phyloP scores from a whole-genome alignment of 2,888 invertebrate species.

The Heliconius hortense region DNA sequence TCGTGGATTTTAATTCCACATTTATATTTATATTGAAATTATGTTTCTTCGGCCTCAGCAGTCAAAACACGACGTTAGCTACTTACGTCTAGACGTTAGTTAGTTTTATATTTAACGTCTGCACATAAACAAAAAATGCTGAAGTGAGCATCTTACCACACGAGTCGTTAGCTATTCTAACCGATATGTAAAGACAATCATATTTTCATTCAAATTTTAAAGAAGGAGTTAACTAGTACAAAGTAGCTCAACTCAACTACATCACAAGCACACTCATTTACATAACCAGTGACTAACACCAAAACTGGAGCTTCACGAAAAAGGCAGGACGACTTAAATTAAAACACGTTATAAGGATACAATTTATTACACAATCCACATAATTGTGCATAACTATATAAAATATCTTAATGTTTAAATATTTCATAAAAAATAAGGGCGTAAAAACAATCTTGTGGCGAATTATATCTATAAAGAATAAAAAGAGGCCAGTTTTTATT shows the following conservation, averaged over 20 bases:
- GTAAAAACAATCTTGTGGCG: neutral
- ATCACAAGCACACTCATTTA: conserved; percentile 7
- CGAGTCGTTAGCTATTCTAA: neutral
- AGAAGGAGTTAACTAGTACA: neutral
- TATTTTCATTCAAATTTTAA: neutral
- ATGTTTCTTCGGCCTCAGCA: too few relatives aligned
- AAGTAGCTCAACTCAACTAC: neutral
- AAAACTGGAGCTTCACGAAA: conserved; percentile 25
- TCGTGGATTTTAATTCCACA: too few relatives aligned
- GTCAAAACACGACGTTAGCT: too few relatives aligned
- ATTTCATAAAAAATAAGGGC: neutral
- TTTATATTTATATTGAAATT: too few relatives aligned
- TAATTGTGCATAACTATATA: neutral
- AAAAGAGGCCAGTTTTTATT: neutral
- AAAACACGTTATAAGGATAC: conserved; percentile 17
- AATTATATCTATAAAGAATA: neutral
- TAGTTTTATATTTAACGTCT: too few relatives aligned
- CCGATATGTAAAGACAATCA: neutral
- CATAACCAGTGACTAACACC: conserved; percentile 24
- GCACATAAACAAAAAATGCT: too few relatives aligned
- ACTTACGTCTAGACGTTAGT: too few relatives aligned
- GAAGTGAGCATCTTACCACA: neutral
- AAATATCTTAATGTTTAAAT: neutral
- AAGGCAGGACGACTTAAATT: conserved; percentile 20
- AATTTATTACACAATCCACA: conserved; percentile 14